Evolutionary conservation across 2,113 vertebrate genomes (phyloP).

Genomic region (Alosa alosa): DNA sequence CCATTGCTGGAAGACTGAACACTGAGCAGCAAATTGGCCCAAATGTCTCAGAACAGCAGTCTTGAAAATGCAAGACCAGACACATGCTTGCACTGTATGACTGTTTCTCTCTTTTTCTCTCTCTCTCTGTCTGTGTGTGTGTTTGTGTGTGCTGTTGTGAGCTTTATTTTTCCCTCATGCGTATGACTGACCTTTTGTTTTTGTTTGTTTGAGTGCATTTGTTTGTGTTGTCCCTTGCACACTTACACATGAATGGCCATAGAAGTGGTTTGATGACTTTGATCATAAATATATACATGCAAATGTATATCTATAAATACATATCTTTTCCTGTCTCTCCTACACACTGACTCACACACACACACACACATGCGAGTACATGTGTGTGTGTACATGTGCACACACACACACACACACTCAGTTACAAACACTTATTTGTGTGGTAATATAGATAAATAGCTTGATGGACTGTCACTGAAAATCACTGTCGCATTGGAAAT

Average conservation of each 20-base stretch:
- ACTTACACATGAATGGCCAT: background rate
- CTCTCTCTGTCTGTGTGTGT: background rate
- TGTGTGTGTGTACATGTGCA: no score
- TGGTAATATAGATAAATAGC: background rate
- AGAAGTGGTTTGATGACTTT: background rate
- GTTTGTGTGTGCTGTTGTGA: background rate
- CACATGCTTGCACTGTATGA: background rate
- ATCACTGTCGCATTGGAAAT: background rate
- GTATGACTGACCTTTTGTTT: background rate
- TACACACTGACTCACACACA: background rate
- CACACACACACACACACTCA: no score
- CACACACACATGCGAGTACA: background rate
- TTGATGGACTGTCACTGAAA: background rate
- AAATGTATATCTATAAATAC: background rate
- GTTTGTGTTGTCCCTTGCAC: background rate
- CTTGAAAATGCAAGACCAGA: background rate
- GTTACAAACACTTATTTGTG: background rate
- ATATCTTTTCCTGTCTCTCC: background rate
- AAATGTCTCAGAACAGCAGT: slow-evolving; percentile 26
- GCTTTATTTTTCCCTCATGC: background rate
- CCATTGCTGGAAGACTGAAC: slow-evolving; percentile 42
- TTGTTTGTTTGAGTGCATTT: background rate
- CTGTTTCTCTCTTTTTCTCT: background rate
- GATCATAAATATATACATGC: background rate
- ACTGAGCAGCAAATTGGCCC: slow-evolving; percentile 26